Base-by-base conservation (phyloP, 2,797 vertebrate species). In the Philypnodon macrostomus region DNA sequence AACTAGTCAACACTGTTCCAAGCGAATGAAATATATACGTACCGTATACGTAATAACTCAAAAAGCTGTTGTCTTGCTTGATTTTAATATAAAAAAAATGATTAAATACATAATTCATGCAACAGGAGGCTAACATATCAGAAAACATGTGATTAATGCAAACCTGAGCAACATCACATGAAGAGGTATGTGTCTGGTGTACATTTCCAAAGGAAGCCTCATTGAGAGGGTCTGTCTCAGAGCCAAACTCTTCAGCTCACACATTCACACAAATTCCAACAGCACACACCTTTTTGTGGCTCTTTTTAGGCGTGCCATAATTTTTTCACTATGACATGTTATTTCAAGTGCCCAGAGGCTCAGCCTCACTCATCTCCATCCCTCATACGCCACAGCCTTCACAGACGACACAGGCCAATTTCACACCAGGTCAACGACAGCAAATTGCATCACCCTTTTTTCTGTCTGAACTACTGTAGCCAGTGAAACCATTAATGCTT, bases 301-400 rank as follows among this genome's bases (percentile, higher is more conserved):
- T 68, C 64, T 80, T 59, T 76, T 77, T 51, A 53, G 67, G 54
- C 53, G 38, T 46, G 62, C 33, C 24, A 50, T 60, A 47, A 47
- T 63, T 67, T 62, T 49, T 56, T 49, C 16, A 27, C 51, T 31
- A 33, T 73, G 73, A 81, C 75, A 80, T 80, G 77, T 81, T 75
- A 75, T 77, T 84, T 44, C 58, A 77, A 56, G 49, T 60, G 37
- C 64, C 70, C 61, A 40, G 60, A 66, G 72, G 67, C 67, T 10
- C 31, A 13, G 47, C 16, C 2, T 58, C 13, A 46, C 59, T 64
- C 21, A 17, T 54, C 67, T 67, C 69, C 66, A 65, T 63, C 72
- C 48, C 52, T 48, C 27, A 44, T 59, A 47, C 67, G 58, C 63
- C 63, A 62, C 71, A 67, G 56, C 40, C 13, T 34, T 63, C 73